A percentile compares a stretch with the other conserved stretches of the same genome.
Conservation (phyloP, 2,888 invertebrate species). For the Orthosia gracilis region DNA sequence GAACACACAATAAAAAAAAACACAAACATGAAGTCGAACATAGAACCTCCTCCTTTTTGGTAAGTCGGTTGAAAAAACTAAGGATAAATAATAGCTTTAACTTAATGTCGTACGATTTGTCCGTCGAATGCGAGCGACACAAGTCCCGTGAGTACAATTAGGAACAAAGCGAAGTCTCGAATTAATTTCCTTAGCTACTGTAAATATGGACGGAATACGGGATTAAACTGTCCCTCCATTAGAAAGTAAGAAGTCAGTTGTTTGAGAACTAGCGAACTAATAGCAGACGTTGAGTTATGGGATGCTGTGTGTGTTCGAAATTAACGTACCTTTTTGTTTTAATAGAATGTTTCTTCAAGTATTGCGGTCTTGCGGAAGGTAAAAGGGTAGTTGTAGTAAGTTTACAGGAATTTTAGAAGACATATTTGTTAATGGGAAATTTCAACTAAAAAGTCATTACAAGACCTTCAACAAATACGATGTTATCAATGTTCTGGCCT, state of each 20-base stretch:
- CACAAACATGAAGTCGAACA: too few relatives aligned
- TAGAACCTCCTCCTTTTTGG: too few relatives aligned
- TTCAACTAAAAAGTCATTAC: not conserved
- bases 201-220: constrained; percentile 54
- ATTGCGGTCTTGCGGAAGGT: not conserved
- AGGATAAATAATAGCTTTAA: constrained; percentile 34
- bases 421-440: not conserved
- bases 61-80: not conserved
- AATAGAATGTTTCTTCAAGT: constrained; percentile 7
- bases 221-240: constrained; percentile 48
- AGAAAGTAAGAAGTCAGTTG: constrained; percentile 46
- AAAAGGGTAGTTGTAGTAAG: not conserved
- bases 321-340: not conserved
- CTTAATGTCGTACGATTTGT: constrained; percentile 52
- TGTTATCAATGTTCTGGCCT: not conserved
- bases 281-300: constrained; percentile 22
- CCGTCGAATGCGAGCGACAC: constrained; percentile 39
- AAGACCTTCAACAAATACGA: not conserved
- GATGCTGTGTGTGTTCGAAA: not conserved
- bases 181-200: constrained; percentile 63
- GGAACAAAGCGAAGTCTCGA: constrained; percentile 41
- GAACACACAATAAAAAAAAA: too few relatives aligned
- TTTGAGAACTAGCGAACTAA: constrained; percentile 41
- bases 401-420: not conserved
- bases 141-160: constrained; percentile 42